Evolutionary conservation across 2,888 invertebrate genomes (phyloP).

Genomic region (Sympetrum striolatum): DNA sequence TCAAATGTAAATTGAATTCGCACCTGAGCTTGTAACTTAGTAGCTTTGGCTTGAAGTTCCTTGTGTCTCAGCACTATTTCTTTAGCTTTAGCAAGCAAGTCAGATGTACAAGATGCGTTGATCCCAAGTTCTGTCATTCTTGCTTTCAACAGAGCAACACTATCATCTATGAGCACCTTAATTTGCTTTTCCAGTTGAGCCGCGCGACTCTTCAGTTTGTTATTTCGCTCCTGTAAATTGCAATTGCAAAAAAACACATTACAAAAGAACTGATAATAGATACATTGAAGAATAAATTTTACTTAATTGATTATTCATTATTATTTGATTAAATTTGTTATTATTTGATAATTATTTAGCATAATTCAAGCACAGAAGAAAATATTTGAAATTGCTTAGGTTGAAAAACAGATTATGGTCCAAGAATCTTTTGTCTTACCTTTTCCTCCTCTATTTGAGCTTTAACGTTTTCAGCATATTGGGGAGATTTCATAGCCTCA

Average conservation of each 20-base stretch:
- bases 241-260: no score
- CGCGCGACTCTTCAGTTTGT: constrained; percentile 80
- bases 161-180: constrained; percentile 88
- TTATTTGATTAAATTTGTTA: no score
- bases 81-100: constrained; percentile 84
- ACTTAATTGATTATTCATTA: background rate
- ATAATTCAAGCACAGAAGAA: no score
- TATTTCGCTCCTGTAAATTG: constrained; percentile 73
- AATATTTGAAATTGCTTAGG: no score
- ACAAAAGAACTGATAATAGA: background rate
- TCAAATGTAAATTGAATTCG: constrained; percentile 49
- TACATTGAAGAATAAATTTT: background rate
- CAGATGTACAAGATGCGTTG: constrained; percentile 83
- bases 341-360: no score
- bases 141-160: constrained; percentile 85
- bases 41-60: constrained; percentile 87
- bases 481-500: constrained; percentile 80
- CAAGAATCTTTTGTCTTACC: constrained; percentile 58
- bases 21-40: constrained; percentile 85
- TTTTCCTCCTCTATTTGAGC: constrained; percentile 83
- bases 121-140: constrained; percentile 92
- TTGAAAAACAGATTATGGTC: no score
- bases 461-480: constrained; percentile 75
- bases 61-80: constrained; percentile 93
- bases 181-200: constrained; percentile 94